Evolutionary conservation across 37 sponge, comb jelly and placozoan species (phyloP).

Genomic region (Beroe ovata): DNA sequence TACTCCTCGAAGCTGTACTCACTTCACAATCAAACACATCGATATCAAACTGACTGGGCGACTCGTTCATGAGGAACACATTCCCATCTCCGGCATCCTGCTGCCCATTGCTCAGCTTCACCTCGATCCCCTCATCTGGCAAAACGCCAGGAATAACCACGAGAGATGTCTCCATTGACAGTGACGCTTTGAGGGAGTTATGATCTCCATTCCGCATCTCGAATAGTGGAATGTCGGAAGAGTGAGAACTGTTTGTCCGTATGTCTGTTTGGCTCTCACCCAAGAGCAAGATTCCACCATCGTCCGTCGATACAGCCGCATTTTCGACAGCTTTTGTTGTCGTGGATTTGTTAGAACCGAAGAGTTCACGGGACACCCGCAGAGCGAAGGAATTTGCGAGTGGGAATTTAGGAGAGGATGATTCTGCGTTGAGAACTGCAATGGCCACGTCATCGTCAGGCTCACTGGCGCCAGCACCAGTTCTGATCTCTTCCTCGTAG

Average conservation of each 20-base stretch:
- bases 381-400: neutral
- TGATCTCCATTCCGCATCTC: neutral
- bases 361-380: neutral
- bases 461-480: neutral
- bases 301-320: neutral
- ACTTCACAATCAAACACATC: neutral
- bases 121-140: neutral
- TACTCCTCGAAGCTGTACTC: too few species aligned
- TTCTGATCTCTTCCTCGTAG: neutral
- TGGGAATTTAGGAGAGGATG: neutral
- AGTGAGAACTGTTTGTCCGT: neutral
- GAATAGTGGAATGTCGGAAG: neutral
- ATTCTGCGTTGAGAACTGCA: neutral
- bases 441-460: slow-evolving; percentile 1
- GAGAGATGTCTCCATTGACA: slow-evolving; percentile 8
- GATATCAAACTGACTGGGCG: neutral
- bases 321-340: neutral
- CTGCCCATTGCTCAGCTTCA: neutral
- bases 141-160: neutral
- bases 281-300: neutral
- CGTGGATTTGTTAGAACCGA: neutral
- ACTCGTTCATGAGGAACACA: neutral
- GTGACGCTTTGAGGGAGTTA: neutral
- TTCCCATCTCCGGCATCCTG: neutral
- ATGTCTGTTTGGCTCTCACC: neutral